Percentiles rank a stretch among this genome's conserved stretches.
phyloP scores from a whole-genome alignment of 2,888 invertebrate genomes.

The Agrochola lychnidis region DNA sequence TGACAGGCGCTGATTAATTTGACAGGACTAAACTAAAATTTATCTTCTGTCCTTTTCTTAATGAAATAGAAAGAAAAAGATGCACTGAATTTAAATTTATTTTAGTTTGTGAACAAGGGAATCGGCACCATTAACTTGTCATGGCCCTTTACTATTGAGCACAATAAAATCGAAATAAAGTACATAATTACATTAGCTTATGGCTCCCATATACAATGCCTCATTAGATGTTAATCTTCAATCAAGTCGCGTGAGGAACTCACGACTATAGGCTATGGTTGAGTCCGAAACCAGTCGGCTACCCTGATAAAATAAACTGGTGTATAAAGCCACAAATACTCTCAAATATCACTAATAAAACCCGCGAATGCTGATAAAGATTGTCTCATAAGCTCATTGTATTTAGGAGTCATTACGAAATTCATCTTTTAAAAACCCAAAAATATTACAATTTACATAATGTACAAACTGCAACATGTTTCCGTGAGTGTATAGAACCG shows the following conservation, averaged over 20 bases:
- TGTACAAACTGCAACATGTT: constrained; percentile 11
- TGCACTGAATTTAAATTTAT: no score
- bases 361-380: neutral
- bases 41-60: no score
- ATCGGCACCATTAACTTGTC: constrained; percentile 37
- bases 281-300: constrained; percentile 1
- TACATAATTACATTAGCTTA: neutral
- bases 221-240: neutral
- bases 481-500: constrained; percentile 14
- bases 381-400: neutral
- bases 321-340: constrained; percentile 19
- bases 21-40: no score
- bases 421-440: neutral
- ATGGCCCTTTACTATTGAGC: constrained; percentile 35
- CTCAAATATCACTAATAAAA: neutral
- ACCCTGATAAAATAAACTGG: neutral
- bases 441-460: constrained; percentile 8
- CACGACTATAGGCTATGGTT: neutral
- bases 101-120: no score
- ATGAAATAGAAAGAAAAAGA: no score
- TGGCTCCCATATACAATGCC: neutral
- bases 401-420: neutral
- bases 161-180: neutral
- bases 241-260: neutral
- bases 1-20: no score